Evolutionary conservation across 2,888 invertebrate genomes (phyloP), one percentile per base, ranked within the genome.

Genomic region (Cremastinae sp.): DNA sequence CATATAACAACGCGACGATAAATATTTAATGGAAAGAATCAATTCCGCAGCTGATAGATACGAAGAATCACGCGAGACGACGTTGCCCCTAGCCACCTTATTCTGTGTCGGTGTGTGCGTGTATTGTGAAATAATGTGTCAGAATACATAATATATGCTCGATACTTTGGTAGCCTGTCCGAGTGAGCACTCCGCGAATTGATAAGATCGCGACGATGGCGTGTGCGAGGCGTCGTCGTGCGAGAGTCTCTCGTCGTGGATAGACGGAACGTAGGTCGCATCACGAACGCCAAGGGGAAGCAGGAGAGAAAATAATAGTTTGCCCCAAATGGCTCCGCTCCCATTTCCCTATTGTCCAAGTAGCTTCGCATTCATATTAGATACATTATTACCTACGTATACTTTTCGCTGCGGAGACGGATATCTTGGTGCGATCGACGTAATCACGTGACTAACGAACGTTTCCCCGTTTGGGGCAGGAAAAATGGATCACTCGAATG

Each of bases 121-220:
- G 18, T 54, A 18, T 65, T 41, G 14, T 53, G 10, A 38, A 5
- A 36, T 14, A 16, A 16, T 2, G 34, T 49, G 8, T 34, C 9
- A 41, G 0, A 10, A 53, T 61, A 56, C 5, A 41, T 41, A 10
- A 68, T 56, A 64, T 20, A 58, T 51, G 53, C 51, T 64, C 58
- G 59, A 64, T 53, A 34, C 58, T 70, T 61, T 70, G 28, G 65
- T 65, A 53, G 59, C 54, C 28, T 34, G 45, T 59, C 53, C 45
- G 65, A 49, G 54, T 36, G 41, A 36, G 49, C 69, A 54, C 65
- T 58, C 38, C 18, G 64, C 43, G 49, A 70, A 56, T 70, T 58
- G 87, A 87, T 87, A 87, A 85, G 85, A 87, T 87, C 87, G 38
- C 53, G 2, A 3, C 28, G 78, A 82, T 87, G 84, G 85, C 87